Percentiles rank a stretch among this genome's conserved stretches.
Conservation (phyloP, 2,888 invertebrate genomes). For the Epirrita christyi region DNA sequence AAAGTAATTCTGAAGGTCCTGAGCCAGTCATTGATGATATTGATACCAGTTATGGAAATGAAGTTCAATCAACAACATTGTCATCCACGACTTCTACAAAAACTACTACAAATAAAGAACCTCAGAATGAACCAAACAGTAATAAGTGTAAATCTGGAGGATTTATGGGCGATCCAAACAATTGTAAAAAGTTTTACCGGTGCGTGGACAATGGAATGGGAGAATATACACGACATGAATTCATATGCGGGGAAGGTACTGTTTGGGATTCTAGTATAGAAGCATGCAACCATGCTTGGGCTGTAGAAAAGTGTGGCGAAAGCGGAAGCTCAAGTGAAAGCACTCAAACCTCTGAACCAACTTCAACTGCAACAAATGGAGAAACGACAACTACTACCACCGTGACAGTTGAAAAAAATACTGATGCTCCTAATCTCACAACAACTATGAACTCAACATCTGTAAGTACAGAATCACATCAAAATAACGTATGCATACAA, state of each 20-base stretch:
- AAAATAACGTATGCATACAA: conserved; percentile 43
- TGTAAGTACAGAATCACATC: conserved; percentile 24
- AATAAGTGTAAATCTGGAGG: conserved; percentile 75
- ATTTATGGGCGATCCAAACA: conserved; percentile 84
- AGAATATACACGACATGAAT: conserved; percentile 85
- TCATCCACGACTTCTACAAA: conserved; percentile 33
- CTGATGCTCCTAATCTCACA: conserved; percentile 17
- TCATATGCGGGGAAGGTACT: conserved; percentile 88
- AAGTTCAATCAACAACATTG: conserved; percentile 20
- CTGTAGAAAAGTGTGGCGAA: conserved; percentile 65
- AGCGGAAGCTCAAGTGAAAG: conserved; percentile 13
- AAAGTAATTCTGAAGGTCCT: conserved; percentile 32
- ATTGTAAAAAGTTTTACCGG: conserved; percentile 87
- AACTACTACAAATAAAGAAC: conserved; percentile 29
- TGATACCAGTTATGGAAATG: conserved; percentile 47
- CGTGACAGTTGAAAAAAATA: conserved; percentile 24
- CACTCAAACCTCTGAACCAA: conserved; percentile 31
- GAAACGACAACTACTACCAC: conserved; percentile 16
- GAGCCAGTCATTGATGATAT: conserved; percentile 41
- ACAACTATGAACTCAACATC: conserved; percentile 28
- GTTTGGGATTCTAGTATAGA: conserved; percentile 85
- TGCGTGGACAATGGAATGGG: conserved; percentile 87
- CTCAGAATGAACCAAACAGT: conserved; percentile 15
- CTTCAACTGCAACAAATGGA: conserved; percentile 11
- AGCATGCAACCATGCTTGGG: conserved; percentile 85